Conservation (phyloP, 1,140 invertebrate genomes). For the Apocrypta bakeri region DNA sequence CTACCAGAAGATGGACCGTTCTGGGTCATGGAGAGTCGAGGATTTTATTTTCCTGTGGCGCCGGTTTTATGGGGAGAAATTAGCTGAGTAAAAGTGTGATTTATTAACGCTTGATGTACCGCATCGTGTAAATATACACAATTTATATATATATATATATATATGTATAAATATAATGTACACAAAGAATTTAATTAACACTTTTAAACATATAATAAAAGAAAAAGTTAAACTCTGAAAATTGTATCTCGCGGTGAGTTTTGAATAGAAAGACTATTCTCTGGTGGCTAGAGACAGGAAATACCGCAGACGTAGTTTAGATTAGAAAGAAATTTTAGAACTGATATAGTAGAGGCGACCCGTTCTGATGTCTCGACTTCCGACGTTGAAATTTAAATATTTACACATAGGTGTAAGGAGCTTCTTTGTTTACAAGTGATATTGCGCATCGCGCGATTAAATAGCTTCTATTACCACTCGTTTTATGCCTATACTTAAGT, state of each 20-base stretch:
- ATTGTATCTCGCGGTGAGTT: too few relatives aligned
- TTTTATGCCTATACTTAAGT: background rate
- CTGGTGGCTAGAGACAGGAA: slow-evolving; percentile 53
- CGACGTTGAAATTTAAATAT: slow-evolving; percentile 46
- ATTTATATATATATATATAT: background rate
- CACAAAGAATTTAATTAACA: too few relatives aligned
- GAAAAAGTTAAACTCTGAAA: too few relatives aligned
- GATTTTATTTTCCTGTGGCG: slow-evolving; percentile 3
- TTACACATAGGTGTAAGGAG: slow-evolving; percentile 15
- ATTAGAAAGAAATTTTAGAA: slow-evolving; percentile 57
- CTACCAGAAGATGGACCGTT: background rate
- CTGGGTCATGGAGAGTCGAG: background rate
- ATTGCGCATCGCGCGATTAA: background rate
- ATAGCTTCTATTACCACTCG: background rate
- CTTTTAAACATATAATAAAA: too few relatives aligned
- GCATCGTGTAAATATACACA: too few relatives aligned
- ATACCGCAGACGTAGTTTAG: slow-evolving; percentile 55
- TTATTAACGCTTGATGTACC: background rate
- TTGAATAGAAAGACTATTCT: slow-evolving; percentile 13
- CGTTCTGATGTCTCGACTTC: slow-evolving; percentile 29
- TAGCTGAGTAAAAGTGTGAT: background rate
- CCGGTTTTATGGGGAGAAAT: background rate
- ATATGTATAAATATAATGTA: too few relatives aligned
- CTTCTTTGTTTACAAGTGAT: background rate
- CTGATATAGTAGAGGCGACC: slow-evolving; percentile 51